Evolutionary conservation across 2,888 invertebrate genomes (phyloP).

Genomic region (Aquatica leii): DNA sequence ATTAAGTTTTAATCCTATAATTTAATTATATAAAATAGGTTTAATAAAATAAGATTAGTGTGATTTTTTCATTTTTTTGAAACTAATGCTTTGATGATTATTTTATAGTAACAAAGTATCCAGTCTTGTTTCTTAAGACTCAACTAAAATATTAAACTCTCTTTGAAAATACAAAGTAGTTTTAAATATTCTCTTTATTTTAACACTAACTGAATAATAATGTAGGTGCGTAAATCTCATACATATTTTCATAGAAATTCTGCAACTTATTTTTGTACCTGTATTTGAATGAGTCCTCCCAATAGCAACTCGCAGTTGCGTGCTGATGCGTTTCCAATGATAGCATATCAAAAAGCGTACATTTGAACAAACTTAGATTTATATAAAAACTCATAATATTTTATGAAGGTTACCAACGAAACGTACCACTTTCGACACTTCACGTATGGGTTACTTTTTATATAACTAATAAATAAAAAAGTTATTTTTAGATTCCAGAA

Average conservation of each 20-base stretch:
- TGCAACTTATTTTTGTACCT: constrained; percentile 41
- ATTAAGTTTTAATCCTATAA: no score
- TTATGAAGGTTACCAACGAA: constrained; percentile 21
- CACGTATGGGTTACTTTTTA: constrained; percentile 9
- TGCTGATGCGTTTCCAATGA: constrained; percentile 46
- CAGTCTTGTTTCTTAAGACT: no score
- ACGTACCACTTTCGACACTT: constrained; percentile 19
- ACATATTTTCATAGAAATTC: constrained; percentile 45
- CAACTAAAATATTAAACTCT: no score
- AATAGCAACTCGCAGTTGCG: constrained; percentile 39
- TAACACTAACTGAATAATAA: constrained; percentile 25
- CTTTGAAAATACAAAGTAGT: no score
- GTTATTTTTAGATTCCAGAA: constrained; percentile 1
- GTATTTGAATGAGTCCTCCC: constrained; percentile 39
- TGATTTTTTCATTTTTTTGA: no score
- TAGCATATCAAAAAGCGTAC: constrained; percentile 37
- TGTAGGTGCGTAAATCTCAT: constrained; percentile 38
- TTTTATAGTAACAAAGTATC: no score
- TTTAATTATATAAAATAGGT: no score
- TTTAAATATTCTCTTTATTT: constrained; percentile 16
- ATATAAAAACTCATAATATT: constrained; percentile 27
- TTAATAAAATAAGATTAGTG: no score
- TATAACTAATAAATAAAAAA: constrained; percentile 13
- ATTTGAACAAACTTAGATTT: constrained; percentile 27
- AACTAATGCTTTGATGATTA: no score